Conservation (phyloP, 2,888 invertebrate species). For the Colostygia pectinataria region DNA sequence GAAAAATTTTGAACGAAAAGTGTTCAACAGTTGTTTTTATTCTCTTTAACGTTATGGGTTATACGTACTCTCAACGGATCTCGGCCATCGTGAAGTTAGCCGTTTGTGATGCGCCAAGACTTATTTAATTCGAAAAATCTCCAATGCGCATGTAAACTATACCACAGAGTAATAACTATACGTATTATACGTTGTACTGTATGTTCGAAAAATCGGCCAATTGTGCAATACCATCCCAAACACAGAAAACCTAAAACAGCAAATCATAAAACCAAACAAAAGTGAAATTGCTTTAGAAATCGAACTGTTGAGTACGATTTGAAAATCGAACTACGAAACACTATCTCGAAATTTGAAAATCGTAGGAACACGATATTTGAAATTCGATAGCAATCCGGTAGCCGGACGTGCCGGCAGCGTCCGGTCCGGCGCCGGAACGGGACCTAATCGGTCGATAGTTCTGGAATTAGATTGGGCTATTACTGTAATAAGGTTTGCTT, state of each 20-base stretch:
- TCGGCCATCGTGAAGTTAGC: too few relatives aligned
- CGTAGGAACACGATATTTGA: constrained; percentile 42
- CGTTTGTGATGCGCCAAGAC: too few relatives aligned
- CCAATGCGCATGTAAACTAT: too few relatives aligned
- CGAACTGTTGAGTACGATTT: not conserved
- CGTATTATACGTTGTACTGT: too few relatives aligned
- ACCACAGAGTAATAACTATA: too few relatives aligned
- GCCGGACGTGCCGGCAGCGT: constrained; percentile 28
- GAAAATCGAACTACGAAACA: constrained; percentile 1
- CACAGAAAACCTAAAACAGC: not conserved
- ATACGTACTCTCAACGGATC: too few relatives aligned
- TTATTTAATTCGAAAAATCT: too few relatives aligned
- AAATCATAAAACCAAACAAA: too few relatives aligned
- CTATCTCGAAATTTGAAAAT: constrained; percentile 16
- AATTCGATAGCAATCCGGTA: constrained; percentile 45
- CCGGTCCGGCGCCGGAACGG: constrained; percentile 26
- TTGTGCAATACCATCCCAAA: too few relatives aligned
- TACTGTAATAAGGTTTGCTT: constrained; percentile 12
- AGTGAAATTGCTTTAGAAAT: not conserved
- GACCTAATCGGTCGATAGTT: constrained; percentile 26
- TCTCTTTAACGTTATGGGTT: too few relatives aligned
- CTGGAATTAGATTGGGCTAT: constrained; percentile 22
- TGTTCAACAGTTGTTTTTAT: too few relatives aligned
- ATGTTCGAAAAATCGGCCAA: too few relatives aligned
- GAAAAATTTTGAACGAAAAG: not conserved